Conservation (phyloP, 2,888 invertebrate genomes). For the Plebejus argus region DNA sequence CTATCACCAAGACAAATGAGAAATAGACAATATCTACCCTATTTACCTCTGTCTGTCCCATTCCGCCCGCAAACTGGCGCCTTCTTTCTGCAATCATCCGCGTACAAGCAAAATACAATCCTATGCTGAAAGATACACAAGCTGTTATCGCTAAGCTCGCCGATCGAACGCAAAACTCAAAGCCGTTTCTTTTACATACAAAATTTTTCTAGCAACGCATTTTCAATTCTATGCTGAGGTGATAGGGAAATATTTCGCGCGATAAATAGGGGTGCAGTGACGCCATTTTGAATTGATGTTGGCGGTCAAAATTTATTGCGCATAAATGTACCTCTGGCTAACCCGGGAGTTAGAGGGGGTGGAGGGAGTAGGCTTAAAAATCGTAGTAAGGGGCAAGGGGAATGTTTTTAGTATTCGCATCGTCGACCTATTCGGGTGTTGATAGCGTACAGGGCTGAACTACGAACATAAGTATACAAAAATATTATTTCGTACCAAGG, state of each 20-base stretch:
- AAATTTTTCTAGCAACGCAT: constrained; percentile 48
- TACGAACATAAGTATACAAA: constrained; percentile 29
- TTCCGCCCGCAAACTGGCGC: constrained; percentile 65
- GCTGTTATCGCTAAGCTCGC: constrained; percentile 61
- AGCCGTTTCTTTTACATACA: constrained; percentile 71
- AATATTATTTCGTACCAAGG: neutral
- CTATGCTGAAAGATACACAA: constrained; percentile 52
- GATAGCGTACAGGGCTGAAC: constrained; percentile 66
- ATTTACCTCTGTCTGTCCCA: constrained; percentile 69
- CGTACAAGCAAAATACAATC: constrained; percentile 52
- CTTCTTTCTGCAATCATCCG: constrained; percentile 61
- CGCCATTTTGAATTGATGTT: constrained; percentile 64
- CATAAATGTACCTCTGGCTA: constrained; percentile 81
- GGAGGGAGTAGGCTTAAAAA: constrained; percentile 78
- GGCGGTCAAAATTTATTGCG: constrained; percentile 80
- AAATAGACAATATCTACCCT: constrained; percentile 70
- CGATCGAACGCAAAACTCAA: constrained; percentile 64
- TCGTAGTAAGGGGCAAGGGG: constrained; percentile 74
- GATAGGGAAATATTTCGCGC: constrained; percentile 52
- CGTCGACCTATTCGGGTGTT: constrained; percentile 79
- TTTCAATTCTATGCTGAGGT: constrained; percentile 40
- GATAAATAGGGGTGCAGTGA: constrained; percentile 49
- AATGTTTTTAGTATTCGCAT: constrained; percentile 78
- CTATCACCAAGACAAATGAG: constrained; percentile 76
- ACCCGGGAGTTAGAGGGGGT: constrained; percentile 77